Evolutionary conservation across 2,797 vertebrate species (phyloP), one percentile per base, ranked within the genome.

Genomic region (Garrulus glandarius): DNA sequence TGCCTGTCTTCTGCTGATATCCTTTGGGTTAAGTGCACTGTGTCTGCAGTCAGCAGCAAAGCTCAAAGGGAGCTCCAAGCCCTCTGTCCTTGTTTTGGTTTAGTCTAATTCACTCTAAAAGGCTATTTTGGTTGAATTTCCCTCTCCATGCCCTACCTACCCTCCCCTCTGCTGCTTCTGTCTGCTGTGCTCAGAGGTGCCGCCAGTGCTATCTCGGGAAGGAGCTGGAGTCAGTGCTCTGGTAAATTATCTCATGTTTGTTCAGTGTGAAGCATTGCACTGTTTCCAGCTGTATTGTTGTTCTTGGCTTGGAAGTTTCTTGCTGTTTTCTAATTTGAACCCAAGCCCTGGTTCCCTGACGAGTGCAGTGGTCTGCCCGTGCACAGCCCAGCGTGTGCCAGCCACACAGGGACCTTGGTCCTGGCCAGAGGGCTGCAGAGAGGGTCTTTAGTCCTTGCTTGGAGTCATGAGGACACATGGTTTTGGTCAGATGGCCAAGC

Each of bases 251-350:
- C 77, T 67, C 1, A 0, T 96, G 91, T 97, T 95, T 96, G 83
- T 63, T 92, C 91, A 92, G 87, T 15, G 80, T 23, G 81, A 80
- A 85, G 77, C 87, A 67, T 23, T 34, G 4, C 70, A 43, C 82
- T 4, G 0, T 59, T 94, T 89, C 92, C 84, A 89, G 84, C 72
- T 57, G 47, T 5, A 16, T 13, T 95, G 92, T 91, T 96, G 89
- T 27, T 95, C 60, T 96, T 96, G 96, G 95, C 96, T 76, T 32
- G 20, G 11, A 46, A 39, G 18, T 37, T 74, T 30, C 75, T 70
- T 27, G 37, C 77, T 63, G 49, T 76, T 89, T 37, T 82, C 52
- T 61, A 27, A 6, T 67, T 49, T 26, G 87, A 91, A n/a, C 24
- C 50, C 78, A 74, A 92, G 55, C 55, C 67, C 59, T 63, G 82